Conservation (phyloP, 2,888 invertebrate genomes). For the Nomada flava region DNA sequence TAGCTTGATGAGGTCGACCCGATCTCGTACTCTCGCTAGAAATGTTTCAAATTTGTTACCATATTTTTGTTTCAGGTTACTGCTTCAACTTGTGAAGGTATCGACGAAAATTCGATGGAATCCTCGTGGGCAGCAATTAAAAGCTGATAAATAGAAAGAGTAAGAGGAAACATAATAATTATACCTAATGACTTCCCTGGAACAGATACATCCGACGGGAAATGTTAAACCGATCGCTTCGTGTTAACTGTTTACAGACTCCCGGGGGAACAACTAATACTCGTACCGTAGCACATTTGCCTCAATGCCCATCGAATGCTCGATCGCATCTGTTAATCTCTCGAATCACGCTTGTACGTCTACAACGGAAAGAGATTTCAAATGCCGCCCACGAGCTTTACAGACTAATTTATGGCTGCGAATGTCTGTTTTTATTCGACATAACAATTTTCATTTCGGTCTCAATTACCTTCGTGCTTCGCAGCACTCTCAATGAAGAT, state of each 20-base stretch:
- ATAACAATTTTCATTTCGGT: not conserved
- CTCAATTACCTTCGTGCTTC: not conserved
- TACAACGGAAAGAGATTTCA: constrained; percentile 48
- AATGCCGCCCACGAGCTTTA: constrained; percentile 57
- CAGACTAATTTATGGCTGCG: constrained; percentile 38
- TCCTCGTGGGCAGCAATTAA: too few species aligned
- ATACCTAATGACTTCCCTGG: not conserved
- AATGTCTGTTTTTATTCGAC: constrained; percentile 44
- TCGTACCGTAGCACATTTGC: constrained; percentile 44
- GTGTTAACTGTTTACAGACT: constrained; percentile 58
- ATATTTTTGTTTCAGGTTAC: not conserved
- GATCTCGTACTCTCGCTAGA: constrained; percentile 42
- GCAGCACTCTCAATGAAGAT: too few species aligned
- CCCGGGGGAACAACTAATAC: constrained; percentile 62
- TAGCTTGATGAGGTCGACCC: constrained; percentile 58
- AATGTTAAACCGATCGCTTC: constrained; percentile 72
- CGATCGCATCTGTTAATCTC: constrained; percentile 51
- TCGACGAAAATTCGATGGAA: too few species aligned
- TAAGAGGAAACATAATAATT: not conserved
- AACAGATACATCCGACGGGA: constrained; percentile 41
- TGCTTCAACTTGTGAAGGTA: too few species aligned
- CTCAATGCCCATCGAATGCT: constrained; percentile 51
- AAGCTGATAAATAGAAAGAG: not conserved
- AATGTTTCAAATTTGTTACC: constrained; percentile 7
- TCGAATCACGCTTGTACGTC: constrained; percentile 37